Evolutionary conservation across 1,140 invertebrate genomes (phyloP).

Genomic region (Goniozus legneri): DNA sequence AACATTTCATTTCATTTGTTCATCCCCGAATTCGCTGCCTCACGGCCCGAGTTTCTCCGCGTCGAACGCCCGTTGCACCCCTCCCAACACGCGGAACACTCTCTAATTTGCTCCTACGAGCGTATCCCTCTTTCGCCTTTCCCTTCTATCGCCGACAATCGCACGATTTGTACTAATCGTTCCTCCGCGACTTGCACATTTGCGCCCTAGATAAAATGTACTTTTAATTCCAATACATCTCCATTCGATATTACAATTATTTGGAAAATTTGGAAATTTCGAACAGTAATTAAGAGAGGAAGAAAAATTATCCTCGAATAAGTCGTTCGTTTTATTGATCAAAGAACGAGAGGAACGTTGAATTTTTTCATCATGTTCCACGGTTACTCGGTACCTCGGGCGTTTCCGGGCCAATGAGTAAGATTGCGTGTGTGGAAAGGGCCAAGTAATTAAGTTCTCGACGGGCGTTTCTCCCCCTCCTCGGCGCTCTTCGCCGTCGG

Average conservation of each 20-base stretch:
- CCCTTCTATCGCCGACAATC: constrained; percentile 13
- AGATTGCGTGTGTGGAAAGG: constrained; percentile 47
- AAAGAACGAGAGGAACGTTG: background rate
- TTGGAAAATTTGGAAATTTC: too few species aligned
- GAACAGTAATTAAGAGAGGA: too few species aligned
- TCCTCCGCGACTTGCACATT: constrained; percentile 14
- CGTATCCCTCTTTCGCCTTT: constrained; percentile 21
- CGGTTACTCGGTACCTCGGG: constrained; percentile 26
- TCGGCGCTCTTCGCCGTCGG: constrained; percentile 12
- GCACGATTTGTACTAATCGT: constrained; percentile 16
- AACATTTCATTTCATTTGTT: constrained; percentile 54
- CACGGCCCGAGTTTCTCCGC: constrained; percentile 24
- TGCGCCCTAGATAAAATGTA: too few species aligned
- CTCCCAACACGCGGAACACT: constrained; percentile 42
- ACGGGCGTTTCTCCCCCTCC: constrained; percentile 18
- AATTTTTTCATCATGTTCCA: constrained; percentile 7
- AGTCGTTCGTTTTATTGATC: too few species aligned
- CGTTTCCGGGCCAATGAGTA: constrained; percentile 48
- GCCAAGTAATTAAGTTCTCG: constrained; percentile 46
- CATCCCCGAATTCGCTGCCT: constrained; percentile 32
- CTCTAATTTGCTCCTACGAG: constrained; percentile 49
- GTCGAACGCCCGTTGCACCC: constrained; percentile 36
- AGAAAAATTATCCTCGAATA: too few species aligned
- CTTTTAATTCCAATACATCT: too few species aligned
- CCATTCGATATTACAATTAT: too few species aligned